Base-by-base conservation (phyloP, 2,113 vertebrate species). In the Sinosuthora webbiana region DNA sequence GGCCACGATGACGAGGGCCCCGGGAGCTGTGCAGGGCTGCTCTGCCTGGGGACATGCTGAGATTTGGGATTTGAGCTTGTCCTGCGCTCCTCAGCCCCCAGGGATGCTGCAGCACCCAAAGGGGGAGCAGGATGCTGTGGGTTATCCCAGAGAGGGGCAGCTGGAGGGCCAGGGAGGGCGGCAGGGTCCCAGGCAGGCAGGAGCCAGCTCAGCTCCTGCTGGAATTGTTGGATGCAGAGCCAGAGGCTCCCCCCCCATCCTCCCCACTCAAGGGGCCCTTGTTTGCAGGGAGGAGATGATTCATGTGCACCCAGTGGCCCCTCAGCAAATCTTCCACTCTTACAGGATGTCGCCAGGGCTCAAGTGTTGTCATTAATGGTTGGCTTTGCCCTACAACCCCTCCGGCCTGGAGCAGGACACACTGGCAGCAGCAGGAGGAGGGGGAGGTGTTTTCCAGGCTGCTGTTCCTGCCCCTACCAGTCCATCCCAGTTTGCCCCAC, bases 281-380 rank as follows among this genome's bases (percentile, higher is more conserved):
- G 94, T 95, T 95, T 55, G 60, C 89, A 92, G 86, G 67, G 68
- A 92, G 83, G 93, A 97, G 95, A 97, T 96, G 95, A 97, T 95
- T 97, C 96, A 96, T 83, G 80, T 33, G 82, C 59, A 42, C 53
- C 6, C 2, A 96, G 90, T 6, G 45, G 82, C 82, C 94, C 94
- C 95, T 90, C 35, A 64, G 96, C 94, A 89, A 95, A 96, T 95
- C 96, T 93, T 95, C 94, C 96, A 90, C 93, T 89, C 16, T 16
- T 14, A 44, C 3, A 19, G 90, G 95, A 83, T 69, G 90, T 37
- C 63, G 89, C 82, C 90, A 81, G 94, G 79, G 76, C 68, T 89
- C 47, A 50, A 94, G 79, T 67, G 93, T n/a, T 55, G 41, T 63
- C 89, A 23, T 89, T 95, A 63, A 94, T 89, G 73, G 76, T 8